Evolutionary conservation across 2,888 invertebrate genomes (phyloP).

Genomic region (Macrostomum cliftonense): DNA sequence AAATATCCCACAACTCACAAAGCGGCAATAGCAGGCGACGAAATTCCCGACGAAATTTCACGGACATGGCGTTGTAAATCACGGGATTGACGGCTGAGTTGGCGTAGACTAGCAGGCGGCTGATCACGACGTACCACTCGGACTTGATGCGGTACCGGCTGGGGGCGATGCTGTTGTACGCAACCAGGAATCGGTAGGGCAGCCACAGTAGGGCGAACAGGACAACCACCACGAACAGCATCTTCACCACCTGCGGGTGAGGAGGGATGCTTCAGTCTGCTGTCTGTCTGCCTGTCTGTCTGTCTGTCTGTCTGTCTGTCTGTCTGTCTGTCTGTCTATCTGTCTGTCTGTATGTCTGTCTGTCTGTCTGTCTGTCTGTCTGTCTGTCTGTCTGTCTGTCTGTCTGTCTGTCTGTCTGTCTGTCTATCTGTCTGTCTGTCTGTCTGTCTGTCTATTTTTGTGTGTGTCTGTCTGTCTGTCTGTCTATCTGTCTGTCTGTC

Average conservation of each 20-base stretch:
- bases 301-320: neutral
- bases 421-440: too few species aligned
- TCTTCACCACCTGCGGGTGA: slow-evolving; percentile 44
- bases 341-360: too few species aligned
- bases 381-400: neutral
- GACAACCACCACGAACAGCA: slow-evolving; percentile 45
- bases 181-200: slow-evolving; percentile 46
- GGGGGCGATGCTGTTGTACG: slow-evolving; percentile 45
- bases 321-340: neutral
- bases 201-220: slow-evolving; percentile 48
- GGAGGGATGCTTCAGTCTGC: too few species aligned
- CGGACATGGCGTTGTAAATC: slow-evolving; percentile 48
- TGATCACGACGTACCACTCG: slow-evolving; percentile 46
- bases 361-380: neutral
- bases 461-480: too few species aligned
- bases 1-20: too few species aligned
- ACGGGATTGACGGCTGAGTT: slow-evolving; percentile 50
- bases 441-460: too few species aligned
- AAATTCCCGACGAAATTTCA: slow-evolving; percentile 43
- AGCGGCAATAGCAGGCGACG: too few species aligned
- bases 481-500: neutral
- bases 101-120: slow-evolving; percentile 46
- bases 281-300: neutral
- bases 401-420: neutral
- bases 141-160: slow-evolving; percentile 37